Evolutionary conservation across 2,888 invertebrate species (phyloP), one percentile per base, ranked within the genome.

Genomic region (Cerastis leucographa): DNA sequence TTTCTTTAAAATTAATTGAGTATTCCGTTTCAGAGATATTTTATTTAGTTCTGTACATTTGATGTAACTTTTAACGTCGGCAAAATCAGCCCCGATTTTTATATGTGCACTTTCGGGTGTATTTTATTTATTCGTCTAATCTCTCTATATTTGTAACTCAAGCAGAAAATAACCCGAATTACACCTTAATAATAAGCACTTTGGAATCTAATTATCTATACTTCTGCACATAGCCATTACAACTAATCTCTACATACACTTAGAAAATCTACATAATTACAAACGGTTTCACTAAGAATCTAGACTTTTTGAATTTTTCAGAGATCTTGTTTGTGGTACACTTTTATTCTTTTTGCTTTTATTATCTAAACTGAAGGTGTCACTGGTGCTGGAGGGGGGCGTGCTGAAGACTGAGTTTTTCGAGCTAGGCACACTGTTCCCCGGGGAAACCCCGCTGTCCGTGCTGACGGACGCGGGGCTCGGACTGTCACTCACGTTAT

Each of bases 191-290:
- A 49, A 78, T 94, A 96, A 96, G 95, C 96, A 93, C 93, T 94
- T 94, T 94, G 92, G 94, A 95, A 94, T 94, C 95, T 96, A 96
- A 93, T 90, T 80, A 93, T 83, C 80, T 79, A 85, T 90, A 93
- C 93, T 94, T 93, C 93, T n/a, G n/a, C n/a, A 94, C 92, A 94
- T 90, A 89, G 85, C 88, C 89, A 85, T 84, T 73, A 90, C 85
- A 90, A 91, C 94, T 93, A 93, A 91, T 92, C 95, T 92, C 95
- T 95, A 95, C 93, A 89, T 95, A 96, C 96, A 96, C 92, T 95
- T 96, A 96, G 94, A 96, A 96, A 96, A 96, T 96, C 96, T 96
- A 96, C 96, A 95, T 96, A 95, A 95, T 96, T 96, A 96, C 96
- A 96, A 94, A 94, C 89, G 89, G 89, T 78, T 90, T 86, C 85